phyloP scores from a whole-genome alignment of 2,888 invertebrate genomes.

The Drosophila hawaiiensis region DNA sequence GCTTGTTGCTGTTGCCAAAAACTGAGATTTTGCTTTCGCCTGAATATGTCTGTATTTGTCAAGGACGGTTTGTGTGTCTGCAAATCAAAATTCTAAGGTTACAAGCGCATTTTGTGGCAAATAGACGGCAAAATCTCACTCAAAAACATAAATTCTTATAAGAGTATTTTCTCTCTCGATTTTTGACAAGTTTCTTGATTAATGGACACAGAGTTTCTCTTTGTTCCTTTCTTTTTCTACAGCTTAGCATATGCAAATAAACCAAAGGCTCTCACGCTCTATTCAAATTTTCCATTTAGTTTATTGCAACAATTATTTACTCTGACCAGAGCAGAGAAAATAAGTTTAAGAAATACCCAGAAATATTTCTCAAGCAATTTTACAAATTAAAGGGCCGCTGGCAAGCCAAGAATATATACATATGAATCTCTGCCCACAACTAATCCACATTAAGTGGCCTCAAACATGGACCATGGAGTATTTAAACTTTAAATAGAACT shows the following conservation, averaged over 20 bases:
- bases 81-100: conserved; percentile 77
- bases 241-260: conserved; percentile 20
- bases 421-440: conserved; percentile 19
- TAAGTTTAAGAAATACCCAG: conserved; percentile 3
- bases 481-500: conserved; percentile 23
- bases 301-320: conserved; percentile 54
- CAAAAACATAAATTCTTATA: conserved; percentile 37
- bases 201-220: conserved; percentile 9
- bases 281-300: conserved; percentile 51
- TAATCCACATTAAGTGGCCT: conserved; percentile 45
- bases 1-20: conserved; percentile 24
- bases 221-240: not conserved
- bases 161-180: conserved; percentile 11
- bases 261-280: not conserved
- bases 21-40: conserved; percentile 31
- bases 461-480: conserved; percentile 3
- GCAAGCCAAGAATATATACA: conserved; percentile 1
- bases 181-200: conserved; percentile 33
- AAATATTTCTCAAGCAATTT: conserved; percentile 34
- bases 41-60: conserved; percentile 35
- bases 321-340: conserved; percentile 10
- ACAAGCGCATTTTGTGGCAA: conserved; percentile 70
- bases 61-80: conserved; percentile 24
- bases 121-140: conserved; percentile 19
- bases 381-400: conserved; percentile 38